Evolutionary conservation across 2,113 vertebrate species (phyloP), one percentile per base, ranked within the genome.

Genomic region (Felis chaus): DNA sequence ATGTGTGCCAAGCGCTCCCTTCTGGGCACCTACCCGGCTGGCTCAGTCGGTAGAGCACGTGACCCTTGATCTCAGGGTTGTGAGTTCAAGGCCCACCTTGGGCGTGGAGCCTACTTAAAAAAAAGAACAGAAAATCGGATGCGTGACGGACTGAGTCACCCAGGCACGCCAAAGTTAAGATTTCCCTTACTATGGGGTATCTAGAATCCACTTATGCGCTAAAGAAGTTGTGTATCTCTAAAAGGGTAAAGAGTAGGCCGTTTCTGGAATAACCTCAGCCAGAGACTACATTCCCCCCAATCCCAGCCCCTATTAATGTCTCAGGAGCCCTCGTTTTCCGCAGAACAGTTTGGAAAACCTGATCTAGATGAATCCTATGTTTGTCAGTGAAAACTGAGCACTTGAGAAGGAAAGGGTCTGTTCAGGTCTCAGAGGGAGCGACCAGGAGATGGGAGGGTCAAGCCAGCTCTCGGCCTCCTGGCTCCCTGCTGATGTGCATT

Each of bases 1-100:
- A 23, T 12, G 27, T 61, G 48, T 5, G 4, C 50, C 7, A 1
- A n/a, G 83, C 0, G 0, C 73, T 18, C 78, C 73, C 14, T 45
- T 27, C 73, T 13, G 69, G 69, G 10, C 0, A 11, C 36, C 36
- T 0, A 5, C 69, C 36, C 4, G 21, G 21, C 36, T 31, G 41
- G 41, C 41, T 78, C 74, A 45, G 13, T 27, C 3, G 6, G 41
- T 18, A 78, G 27, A 31, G 27, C 15, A 14, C 2, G 15, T 27
- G 3, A 45, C 73, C 27, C 73, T 45, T 27, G 25, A 45, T 45
- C 73, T 76, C 13, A 45, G 27, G 13, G 39, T 29, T 45, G 39
- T 76, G 39, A 41, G 23, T 41, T 73, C 71, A 41, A 73, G 71
- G 5, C 73, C 41, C 73, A 76, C 13, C 14, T 76, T 74, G 73